These are phyloP conservation scores for Parazoanthus swiftii DNA, from an alignment of 92 coral and sea anemone genomes.

Conservation along the genomic window DNA sequence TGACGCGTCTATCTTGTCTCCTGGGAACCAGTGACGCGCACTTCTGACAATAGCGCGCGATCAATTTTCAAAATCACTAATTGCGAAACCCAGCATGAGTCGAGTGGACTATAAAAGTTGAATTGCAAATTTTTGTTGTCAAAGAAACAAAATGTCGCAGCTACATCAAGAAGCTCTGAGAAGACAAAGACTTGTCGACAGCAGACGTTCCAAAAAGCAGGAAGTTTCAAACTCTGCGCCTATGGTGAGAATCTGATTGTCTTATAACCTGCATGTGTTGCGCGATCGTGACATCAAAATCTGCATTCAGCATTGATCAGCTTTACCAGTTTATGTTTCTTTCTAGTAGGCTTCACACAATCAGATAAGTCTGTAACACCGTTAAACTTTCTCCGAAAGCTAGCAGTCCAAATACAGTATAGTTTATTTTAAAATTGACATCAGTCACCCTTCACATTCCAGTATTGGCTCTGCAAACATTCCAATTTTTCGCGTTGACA, in stretches of 20 bases:
- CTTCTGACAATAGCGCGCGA: neutral
- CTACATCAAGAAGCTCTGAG: conserved; percentile 38
- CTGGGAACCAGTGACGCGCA: neutral
- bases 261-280: neutral
- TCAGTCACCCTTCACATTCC: too few species aligned
- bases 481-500: too few species aligned
- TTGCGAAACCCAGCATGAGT: neutral
- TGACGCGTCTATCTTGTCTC: neutral
- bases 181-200: conserved; percentile 26
- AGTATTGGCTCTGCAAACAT: too few species aligned
- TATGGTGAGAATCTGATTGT: neutral
- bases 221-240: neutral
- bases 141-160: conserved; percentile 41
- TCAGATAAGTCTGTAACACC: too few species aligned
- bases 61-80: neutral
- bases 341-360: too few species aligned
- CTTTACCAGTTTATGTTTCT: too few species aligned
- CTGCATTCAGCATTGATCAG: neutral
- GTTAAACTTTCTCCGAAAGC: too few species aligned
- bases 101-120: neutral
- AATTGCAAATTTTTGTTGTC: neutral
- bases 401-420: too few species aligned
- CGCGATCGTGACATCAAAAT: neutral
- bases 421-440: too few species aligned
- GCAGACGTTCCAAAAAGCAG: conserved; percentile 24